These are phyloP conservation scores for Scomberomorus guttatus DNA, from an alignment of 2,797 vertebrate genomes.

Conservation along the genomic window DNA sequence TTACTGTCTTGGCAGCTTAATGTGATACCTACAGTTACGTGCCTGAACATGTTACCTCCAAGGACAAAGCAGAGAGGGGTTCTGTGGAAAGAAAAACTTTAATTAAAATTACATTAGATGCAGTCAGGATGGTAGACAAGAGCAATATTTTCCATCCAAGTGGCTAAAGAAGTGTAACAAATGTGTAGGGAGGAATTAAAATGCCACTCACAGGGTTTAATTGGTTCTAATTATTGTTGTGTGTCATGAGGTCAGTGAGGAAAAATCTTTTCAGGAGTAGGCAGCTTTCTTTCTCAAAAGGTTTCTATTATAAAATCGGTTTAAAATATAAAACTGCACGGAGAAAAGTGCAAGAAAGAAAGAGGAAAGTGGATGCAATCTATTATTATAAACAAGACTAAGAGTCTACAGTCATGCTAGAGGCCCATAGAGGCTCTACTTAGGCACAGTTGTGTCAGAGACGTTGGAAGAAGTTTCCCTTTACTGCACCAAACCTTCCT, in stretches of 20 bases:
- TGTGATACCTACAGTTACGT: constrained; percentile 25
- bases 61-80: constrained; percentile 41
- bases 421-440: too few species aligned
- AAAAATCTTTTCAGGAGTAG: constrained; percentile 12
- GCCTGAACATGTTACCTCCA: constrained; percentile 54
- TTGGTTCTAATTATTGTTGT: constrained; percentile 63
- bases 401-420: too few species aligned
- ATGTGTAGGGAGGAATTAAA: constrained; percentile 63
- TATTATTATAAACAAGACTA: too few species aligned
- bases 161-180: constrained; percentile 61
- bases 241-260: constrained; percentile 60
- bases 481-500: too few species aligned
- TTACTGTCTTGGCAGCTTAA: constrained; percentile 44
- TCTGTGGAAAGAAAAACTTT: constrained; percentile 63
- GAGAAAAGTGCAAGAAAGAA: background rate
- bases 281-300: background rate
- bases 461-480: too few species aligned
- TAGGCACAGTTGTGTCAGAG: too few species aligned
- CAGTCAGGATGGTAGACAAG: constrained; percentile 60
- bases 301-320: background rate
- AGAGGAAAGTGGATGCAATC: background rate
- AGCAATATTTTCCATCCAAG: constrained; percentile 66
- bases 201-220: constrained; percentile 59
- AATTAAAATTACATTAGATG: constrained; percentile 72
- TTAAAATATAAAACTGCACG: constrained; percentile 13